Evolutionary conservation across 23 tunicate species (phyloP), one percentile per base, ranked within the genome.

Genomic region (Halocynthia roretzi): DNA sequence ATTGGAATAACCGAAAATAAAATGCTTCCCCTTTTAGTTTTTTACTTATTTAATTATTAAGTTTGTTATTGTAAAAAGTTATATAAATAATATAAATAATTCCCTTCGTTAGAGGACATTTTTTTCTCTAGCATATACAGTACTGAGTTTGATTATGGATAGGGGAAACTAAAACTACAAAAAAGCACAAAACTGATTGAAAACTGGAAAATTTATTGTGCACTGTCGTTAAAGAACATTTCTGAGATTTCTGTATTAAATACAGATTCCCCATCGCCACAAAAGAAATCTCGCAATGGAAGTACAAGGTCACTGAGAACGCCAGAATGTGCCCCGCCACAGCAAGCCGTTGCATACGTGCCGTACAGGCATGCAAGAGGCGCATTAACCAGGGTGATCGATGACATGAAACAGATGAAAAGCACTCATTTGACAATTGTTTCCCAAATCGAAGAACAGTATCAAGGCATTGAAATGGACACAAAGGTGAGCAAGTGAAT

Each of bases 321-420:
- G 8, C 78, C 78, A 0, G 78, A 74, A 54, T 17, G 18, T 20
- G 56, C 65, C 8, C 19, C 70, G 19, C 70, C 70, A 15, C 20
- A 54, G 2, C 49, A 85, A 58, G 98, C 90, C 61, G 86, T 85
- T 7, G 98, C 98, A 48, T 92, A 92, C 62, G 89, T 92, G 56
- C 98, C 98, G 11, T 92, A 92, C 72, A 84, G 81, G 17, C 89
- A 86, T 68, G 98, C 98, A 52, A 84, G 80, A 20, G 76, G 80
- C 8, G 83, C 89, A 80, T 83, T 92, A 10, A n/a, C 82, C 0
- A 55, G 98, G 8, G 84, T 92, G 23, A 83, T 83, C 18, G 80
- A 83, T 51, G 98, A 92, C 54, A 92, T 92, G 92, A 83, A 86
- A 58, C 57, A 67, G 14, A 92, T 92, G 92, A 92, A 86, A 68